Percentiles rank a stretch among this genome's conserved stretches.
phyloP scores from a whole-genome alignment of 2,113 vertebrate species.

The Sphaerodactylus townsendi region DNA sequence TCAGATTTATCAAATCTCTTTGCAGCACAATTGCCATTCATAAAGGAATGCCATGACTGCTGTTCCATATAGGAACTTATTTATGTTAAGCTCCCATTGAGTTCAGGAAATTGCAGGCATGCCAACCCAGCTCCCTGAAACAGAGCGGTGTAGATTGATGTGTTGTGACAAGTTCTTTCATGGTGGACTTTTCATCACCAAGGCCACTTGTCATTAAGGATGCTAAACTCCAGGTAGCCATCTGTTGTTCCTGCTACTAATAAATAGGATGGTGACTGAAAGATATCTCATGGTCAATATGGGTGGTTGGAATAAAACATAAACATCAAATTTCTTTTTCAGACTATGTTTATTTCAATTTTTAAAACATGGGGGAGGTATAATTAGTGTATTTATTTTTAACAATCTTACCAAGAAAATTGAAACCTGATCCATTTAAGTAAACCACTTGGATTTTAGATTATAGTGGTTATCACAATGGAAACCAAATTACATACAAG shows the following conservation, averaged over 20 bases:
- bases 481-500: too few species aligned
- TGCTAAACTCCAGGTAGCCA: background rate
- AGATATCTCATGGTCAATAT: background rate
- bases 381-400: background rate
- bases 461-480: too few species aligned
- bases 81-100: background rate
- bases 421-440: background rate
- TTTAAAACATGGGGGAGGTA: background rate
- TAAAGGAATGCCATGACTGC: background rate
- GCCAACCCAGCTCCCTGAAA: background rate
- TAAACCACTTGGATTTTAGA: background rate
- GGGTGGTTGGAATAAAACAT: background rate
- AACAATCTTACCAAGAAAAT: background rate
- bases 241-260: background rate
- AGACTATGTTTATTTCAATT: too few species aligned
- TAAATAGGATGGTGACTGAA: background rate
- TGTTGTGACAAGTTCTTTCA: slow-evolving; percentile 8
- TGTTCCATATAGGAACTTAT: background rate
- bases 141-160: background rate
- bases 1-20: background rate
- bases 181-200: background rate
- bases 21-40: background rate
- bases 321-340: background rate
- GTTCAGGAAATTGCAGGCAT: background rate
- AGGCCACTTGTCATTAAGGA: background rate